Evolutionary conservation across 2,888 invertebrate species (phyloP).

Genomic region (Exocentrus adspersus): DNA sequence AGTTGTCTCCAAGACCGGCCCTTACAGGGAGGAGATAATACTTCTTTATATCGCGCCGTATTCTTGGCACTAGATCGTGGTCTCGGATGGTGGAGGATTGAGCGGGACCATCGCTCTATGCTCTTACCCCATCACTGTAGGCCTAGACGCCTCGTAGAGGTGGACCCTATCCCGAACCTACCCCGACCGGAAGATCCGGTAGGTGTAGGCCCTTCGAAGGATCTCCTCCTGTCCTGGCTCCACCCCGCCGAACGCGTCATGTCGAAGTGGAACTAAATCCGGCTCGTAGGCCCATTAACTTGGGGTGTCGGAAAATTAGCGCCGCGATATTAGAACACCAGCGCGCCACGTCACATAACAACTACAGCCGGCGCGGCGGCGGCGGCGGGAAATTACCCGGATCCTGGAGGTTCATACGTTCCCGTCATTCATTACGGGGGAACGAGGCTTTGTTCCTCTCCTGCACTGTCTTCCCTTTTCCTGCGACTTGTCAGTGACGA

Average conservation of each 20-base stretch:
- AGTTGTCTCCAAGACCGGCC: too few relatives aligned
- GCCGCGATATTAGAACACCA: conserved; percentile 43
- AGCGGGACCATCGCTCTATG: too few relatives aligned
- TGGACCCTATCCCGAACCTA: too few relatives aligned
- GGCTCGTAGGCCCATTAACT: not conserved
- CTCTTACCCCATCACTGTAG: too few relatives aligned
- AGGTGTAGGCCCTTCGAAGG: too few relatives aligned
- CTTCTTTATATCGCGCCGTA: conserved; percentile 42
- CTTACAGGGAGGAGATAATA: conserved; percentile 33
- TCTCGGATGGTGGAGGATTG: too few relatives aligned
- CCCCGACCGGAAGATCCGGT: too few relatives aligned
- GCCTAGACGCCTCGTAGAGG: too few relatives aligned
- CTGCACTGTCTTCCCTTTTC: conserved; percentile 32
- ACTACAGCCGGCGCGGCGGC: conserved; percentile 54
- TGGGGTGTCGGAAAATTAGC: conserved; percentile 53
- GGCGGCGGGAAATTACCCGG: conserved; percentile 54
- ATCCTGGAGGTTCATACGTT: conserved; percentile 49
- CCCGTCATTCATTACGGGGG: conserved; percentile 46
- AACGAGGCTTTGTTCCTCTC: conserved; percentile 32
- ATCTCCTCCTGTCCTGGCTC: too few relatives aligned
- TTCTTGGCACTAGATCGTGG: too few relatives aligned
- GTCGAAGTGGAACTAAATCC: conserved; percentile 4
- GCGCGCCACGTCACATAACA: conserved; percentile 50
- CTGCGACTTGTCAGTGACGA: conserved; percentile 40
- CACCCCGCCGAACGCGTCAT: too few relatives aligned